Evolutionary conservation across 2,797 vertebrate genomes (phyloP).

Genomic region (Platalea minor): DNA sequence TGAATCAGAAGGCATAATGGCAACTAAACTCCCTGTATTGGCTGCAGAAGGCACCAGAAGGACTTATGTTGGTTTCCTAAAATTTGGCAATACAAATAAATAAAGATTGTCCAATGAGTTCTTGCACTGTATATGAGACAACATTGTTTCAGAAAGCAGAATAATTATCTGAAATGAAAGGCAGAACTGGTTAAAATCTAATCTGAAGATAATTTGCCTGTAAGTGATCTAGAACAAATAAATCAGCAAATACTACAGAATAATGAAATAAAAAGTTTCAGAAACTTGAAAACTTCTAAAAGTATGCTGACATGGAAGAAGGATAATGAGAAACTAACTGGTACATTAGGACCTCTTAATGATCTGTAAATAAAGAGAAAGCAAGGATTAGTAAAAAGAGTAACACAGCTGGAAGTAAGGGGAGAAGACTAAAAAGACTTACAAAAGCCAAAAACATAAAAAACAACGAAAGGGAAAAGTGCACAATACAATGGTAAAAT

Average conservation of each 20-base stretch:
- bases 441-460: neutral
- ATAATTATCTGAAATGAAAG: neutral
- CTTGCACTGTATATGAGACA: neutral
- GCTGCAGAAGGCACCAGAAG: neutral
- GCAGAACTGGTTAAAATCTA: neutral
- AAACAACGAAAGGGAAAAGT: neutral
- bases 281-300: neutral
- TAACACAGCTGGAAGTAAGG: neutral
- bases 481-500: neutral
- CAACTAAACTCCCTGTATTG: neutral
- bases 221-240: neutral
- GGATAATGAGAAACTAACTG: neutral
- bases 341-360: neutral
- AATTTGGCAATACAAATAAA: neutral
- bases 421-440: neutral
- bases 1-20: neutral
- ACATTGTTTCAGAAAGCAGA: neutral
- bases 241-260: neutral
- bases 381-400: neutral
- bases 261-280: neutral
- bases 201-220: neutral
- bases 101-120: neutral
- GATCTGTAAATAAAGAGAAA: neutral
- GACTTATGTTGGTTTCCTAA: accelerated
- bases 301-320: neutral